Percentiles rank a stretch among this genome's conserved stretches.
Evolutionary conservation across 2,797 vertebrate genomes (phyloP).

Genomic region (Sternarchorhynchus goeldii): DNA sequence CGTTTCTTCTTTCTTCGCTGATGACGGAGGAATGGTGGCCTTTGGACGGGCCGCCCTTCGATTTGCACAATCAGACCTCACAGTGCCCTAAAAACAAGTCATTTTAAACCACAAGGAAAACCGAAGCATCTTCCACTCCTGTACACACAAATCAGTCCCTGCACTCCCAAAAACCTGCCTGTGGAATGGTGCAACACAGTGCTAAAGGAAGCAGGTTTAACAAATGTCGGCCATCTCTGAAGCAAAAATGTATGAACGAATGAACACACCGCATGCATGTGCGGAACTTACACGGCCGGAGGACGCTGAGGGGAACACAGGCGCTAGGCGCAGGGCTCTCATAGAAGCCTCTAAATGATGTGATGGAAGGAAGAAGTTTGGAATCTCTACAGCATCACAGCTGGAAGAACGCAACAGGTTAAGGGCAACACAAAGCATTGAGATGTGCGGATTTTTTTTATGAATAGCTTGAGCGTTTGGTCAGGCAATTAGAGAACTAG

Average conservation of each 20-base stretch:
- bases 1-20: conserved; percentile 70
- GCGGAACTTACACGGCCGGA: conserved; percentile 71
- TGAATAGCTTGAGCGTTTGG: not conserved
- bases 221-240: not conserved
- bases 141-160: not conserved
- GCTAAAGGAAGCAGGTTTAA: not conserved
- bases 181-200: not conserved
- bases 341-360: conserved; percentile 89
- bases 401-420: conserved; percentile 72
- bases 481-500: not conserved
- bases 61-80: conserved; percentile 38
- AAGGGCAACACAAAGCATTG: conserved; percentile 64
- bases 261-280: too few species aligned
- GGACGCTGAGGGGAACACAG: conserved; percentile 66
- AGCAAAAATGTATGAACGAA: not conserved
- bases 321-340: conserved; percentile 79
- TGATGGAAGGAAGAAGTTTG: conserved; percentile 93
- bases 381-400: conserved; percentile 72
- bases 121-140: not conserved
- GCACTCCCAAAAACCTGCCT: not conserved
- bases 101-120: conserved; percentile 15
- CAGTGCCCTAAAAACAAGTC: conserved; percentile 57
- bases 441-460: not conserved
- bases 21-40: conserved; percentile 66
- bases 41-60: conserved; percentile 57